These are phyloP conservation scores for human (Homo sapiens) DNA, from an alignment of 2,113 vertebrate species.

Conservation along the genomic window GRCh38 chr14:65819501-65820000, in stretches of 20 bases:
- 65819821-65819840: background rate
- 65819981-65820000: background rate
- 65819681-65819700: fast-evolving
- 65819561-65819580: background rate
- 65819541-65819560: background rate
- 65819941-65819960: background rate
- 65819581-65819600: background rate
- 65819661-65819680: background rate
- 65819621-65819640: background rate
- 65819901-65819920: background rate
- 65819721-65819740: background rate
- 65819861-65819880: background rate
- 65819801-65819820: background rate
- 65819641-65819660: background rate
- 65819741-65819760: background rate
- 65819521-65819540: background rate
- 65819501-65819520: background rate
- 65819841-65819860: background rate
- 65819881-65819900: background rate
- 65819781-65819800: background rate
- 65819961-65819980: background rate
- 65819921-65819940: background rate
- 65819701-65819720: background rate
- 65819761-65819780: background rate
- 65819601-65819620: background rate